phyloP scores from a whole-genome alignment of 2,113 vertebrate species.

The Pangasianodon hypophthalmus region DNA sequence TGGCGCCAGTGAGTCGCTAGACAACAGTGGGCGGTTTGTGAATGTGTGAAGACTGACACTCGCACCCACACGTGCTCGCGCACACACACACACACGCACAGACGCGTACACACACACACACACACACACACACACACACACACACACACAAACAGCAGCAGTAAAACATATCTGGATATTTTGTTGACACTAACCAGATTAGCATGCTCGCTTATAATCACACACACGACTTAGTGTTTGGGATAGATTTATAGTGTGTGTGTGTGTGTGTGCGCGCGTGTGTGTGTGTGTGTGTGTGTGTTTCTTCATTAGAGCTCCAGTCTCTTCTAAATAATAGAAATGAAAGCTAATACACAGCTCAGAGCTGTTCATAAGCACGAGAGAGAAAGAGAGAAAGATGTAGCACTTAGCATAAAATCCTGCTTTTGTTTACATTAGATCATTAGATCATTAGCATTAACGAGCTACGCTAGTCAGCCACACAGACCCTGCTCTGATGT shows the following conservation, averaged over 20 bases:
- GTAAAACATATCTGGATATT: constrained; percentile 1
- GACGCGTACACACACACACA: not conserved
- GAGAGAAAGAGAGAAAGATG: too few species aligned
- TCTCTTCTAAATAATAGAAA: not conserved
- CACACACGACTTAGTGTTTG: not conserved
- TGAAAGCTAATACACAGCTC: not conserved
- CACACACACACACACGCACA: not conserved
- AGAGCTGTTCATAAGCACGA: too few species aligned
- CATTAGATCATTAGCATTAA: not conserved
- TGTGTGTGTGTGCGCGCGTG: not conserved
- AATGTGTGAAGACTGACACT: constrained; percentile 38
- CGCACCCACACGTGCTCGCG: not conserved
- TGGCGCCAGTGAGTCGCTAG: constrained; percentile 35
- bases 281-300: constrained; percentile 8
- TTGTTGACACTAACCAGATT: not conserved
- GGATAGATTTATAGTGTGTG: not conserved
- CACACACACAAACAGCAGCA: not conserved
- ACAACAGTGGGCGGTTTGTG: constrained; percentile 40
- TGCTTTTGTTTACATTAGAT: not conserved
- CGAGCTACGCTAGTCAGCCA: not conserved
- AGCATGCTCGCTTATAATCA: not conserved
- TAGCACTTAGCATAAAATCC: too few species aligned
- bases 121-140: constrained; percentile 1
- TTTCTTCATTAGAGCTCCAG: not conserved
- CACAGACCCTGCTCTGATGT: not conserved